Evolutionary conservation across 2,113 vertebrate genomes (phyloP).

Genomic region (Chrysochloris asiatica): DNA sequence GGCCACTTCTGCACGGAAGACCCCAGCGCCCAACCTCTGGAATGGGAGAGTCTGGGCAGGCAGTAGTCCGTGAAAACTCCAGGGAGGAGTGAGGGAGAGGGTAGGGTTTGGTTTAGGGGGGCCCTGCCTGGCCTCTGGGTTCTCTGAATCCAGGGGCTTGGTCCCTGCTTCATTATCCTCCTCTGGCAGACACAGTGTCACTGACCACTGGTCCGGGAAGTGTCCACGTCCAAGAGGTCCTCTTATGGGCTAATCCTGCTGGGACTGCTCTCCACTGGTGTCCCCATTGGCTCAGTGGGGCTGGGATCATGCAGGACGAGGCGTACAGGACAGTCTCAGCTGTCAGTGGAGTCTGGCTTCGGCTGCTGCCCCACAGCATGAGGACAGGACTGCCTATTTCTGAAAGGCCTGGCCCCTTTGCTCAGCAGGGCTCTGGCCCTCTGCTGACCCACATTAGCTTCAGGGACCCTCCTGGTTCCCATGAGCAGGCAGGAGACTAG

Average conservation of each 20-base stretch:
- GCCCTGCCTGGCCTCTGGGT: not conserved
- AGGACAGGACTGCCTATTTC: not conserved
- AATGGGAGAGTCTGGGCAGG: not conserved
- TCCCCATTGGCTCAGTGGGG: accelerated
- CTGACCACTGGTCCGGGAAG: not conserved
- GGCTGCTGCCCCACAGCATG: not conserved
- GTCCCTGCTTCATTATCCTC: not conserved
- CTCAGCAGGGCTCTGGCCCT: not conserved
- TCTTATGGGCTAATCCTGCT: not conserved
- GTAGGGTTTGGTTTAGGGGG: not conserved
- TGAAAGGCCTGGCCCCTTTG: not conserved
- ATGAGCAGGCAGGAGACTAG: not conserved
- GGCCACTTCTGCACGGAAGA: not conserved
- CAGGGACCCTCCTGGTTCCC: not conserved
- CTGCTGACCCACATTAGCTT: not conserved
- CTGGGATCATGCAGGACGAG: accelerated
- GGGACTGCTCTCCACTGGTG: not conserved
- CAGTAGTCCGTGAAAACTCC: not conserved
- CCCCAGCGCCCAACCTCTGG: not conserved
- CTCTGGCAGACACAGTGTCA: accelerated
- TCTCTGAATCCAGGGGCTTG: not conserved
- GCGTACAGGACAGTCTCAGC: not conserved
- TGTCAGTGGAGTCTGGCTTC: not conserved
- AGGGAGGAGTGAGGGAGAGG: not conserved
- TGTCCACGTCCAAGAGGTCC: not conserved